Conservation (phyloP, 2,113 vertebrate genomes). For the Anseranas semipalmata region DNA sequence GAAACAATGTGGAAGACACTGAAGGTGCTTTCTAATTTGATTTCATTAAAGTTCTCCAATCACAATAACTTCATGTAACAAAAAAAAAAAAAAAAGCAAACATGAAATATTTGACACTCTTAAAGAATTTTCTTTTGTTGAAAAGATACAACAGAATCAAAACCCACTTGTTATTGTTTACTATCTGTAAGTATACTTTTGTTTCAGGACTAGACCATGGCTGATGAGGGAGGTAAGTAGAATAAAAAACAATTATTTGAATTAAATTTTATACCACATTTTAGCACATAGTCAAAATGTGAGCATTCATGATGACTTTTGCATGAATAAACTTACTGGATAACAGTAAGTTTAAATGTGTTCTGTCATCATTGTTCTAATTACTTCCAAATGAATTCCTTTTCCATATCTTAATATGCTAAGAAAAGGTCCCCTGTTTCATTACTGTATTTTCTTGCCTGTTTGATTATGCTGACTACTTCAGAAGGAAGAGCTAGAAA, state of each 20-base stretch:
- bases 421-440: not conserved
- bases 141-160: not conserved
- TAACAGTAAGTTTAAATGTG: not conserved
- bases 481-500: not conserved
- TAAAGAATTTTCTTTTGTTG: not conserved
- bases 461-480: not conserved
- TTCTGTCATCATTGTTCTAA: not conserved
- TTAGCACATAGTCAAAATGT: not conserved
- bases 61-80: not conserved
- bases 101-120: not conserved
- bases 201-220: not conserved
- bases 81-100: not conserved
- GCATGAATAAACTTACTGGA: not conserved
- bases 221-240: not conserved
- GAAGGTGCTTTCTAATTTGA: not conserved
- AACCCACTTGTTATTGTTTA: not conserved
- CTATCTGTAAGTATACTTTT: not conserved
- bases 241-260: not conserved
- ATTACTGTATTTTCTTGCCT: not conserved
- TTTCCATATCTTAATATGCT: not conserved
- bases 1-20: not conserved
- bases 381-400: not conserved
- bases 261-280: not conserved
- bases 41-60: not conserved
- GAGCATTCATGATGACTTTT: not conserved